Conservation (phyloP, 2,797 vertebrate genomes). For the Leptoclinus maculatus region DNA sequence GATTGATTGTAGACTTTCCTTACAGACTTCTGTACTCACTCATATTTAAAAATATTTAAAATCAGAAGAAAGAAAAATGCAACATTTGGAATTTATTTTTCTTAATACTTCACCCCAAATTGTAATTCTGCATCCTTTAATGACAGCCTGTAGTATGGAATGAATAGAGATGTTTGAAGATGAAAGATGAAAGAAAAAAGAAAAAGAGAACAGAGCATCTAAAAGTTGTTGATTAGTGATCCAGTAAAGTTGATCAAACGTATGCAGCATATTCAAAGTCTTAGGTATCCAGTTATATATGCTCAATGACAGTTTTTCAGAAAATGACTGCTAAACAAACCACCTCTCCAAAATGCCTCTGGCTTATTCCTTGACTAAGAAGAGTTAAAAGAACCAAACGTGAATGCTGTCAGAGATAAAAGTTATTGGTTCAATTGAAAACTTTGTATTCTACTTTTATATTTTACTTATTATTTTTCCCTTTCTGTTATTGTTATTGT, state of each 20-base stretch:
- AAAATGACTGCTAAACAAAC: background rate
- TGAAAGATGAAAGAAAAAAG: background rate
- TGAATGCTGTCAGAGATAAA: too few species aligned
- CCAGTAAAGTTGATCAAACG: background rate
- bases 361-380: background rate
- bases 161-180: background rate
- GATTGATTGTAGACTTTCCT: background rate
- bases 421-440: background rate
- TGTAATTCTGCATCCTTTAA: background rate
- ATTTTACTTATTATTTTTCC: background rate
- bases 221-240: background rate
- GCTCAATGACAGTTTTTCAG: background rate
- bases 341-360: background rate
- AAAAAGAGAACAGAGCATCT: background rate
- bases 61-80: background rate
- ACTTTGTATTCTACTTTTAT: background rate
- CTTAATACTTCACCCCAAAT: background rate
- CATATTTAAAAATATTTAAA: background rate
- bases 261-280: background rate
- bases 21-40: background rate
- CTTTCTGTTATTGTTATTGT: background rate
- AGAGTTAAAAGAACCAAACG: background rate
- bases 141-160: background rate
- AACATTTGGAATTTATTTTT: background rate
- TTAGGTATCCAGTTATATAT: background rate